phyloP scores from a whole-genome alignment of 2,797 vertebrate genomes.

The Pteronotus mesoamericanus region DNA sequence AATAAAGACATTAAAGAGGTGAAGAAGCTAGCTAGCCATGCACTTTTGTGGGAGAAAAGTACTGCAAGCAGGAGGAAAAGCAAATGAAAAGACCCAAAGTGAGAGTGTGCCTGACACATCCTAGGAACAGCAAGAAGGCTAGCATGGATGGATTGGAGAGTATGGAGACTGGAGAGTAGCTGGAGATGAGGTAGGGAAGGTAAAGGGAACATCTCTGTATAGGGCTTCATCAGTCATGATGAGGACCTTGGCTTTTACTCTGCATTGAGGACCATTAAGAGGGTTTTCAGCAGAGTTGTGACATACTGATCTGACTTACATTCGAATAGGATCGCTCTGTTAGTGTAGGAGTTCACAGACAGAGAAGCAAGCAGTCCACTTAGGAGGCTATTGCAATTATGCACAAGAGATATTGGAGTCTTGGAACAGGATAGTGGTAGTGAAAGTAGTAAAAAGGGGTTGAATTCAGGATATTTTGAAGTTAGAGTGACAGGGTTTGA shows the following conservation, averaged over 20 bases:
- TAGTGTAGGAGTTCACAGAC: background rate
- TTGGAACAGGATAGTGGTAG: background rate
- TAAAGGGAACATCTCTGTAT: background rate
- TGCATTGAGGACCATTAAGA: background rate
- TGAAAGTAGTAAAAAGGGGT: background rate
- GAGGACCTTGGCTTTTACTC: background rate
- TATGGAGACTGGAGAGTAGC: background rate
- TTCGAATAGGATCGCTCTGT: background rate
- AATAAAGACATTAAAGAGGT: background rate
- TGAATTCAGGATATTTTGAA: conserved; percentile 23
- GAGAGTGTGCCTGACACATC: background rate
- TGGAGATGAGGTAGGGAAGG: background rate
- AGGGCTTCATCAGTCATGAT: background rate
- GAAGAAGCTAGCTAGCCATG: background rate
- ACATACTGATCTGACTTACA: background rate
- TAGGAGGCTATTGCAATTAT: background rate
- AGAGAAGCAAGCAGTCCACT: background rate
- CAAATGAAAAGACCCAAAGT: background rate
- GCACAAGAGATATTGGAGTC: background rate
- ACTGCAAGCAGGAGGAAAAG: background rate
- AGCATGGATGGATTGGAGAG: background rate
- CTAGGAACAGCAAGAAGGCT: background rate
- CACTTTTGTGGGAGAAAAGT: background rate
- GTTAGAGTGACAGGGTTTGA: background rate
- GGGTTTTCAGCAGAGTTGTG: background rate